Base-by-base conservation (phyloP, 2,797 vertebrate genomes). In the Acomys russatus region DNA sequence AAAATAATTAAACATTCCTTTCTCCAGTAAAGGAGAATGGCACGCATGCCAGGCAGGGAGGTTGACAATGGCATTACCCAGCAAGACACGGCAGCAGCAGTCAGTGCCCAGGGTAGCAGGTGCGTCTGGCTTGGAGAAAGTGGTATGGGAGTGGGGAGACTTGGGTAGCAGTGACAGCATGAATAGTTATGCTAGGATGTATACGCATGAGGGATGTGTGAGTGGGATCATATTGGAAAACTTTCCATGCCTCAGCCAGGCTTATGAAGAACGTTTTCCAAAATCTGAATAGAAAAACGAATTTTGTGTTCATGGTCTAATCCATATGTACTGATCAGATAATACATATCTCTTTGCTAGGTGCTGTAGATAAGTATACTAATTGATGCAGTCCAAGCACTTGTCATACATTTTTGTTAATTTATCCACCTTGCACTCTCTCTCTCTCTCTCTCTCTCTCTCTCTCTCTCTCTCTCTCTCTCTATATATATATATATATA, bases 1-100 rank as follows among this genome's bases (percentile, higher is more conserved):
- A 98, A 98, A 98, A 98, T 98, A 98, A 98, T 98, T 98, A 97
- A 98, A 95, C 97, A 97, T 97, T 97, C 95, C 97, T 97, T 98
- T 96, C 95, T 97, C 96, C 30, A 64, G 94, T 96, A 97, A 93
- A 97, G 92, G 95, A 96, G 96, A 91, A 90, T 95, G 91, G 96
- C 95, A 87, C 1, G 1, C 80, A 20, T 6, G 70, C 97, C 92
- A 94, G 92, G 97, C 95, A 78, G 94, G 66, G 91, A 97, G 94
- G 97, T 74, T 97, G 98, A 98, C 97, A 97, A 97, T 96, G 96
- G 97, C 85, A 93, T 97, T 95, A 92, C 89, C 0, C 96, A 95
- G 97, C 96, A 96, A 97, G 97, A 97, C 78, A 17, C 70, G 96
- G 97, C 94, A 97, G 94, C 83, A 35, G 96, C 91, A 83, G 91